Conservation (phyloP, 2,113 vertebrate genomes). For the Pica pica region DNA sequence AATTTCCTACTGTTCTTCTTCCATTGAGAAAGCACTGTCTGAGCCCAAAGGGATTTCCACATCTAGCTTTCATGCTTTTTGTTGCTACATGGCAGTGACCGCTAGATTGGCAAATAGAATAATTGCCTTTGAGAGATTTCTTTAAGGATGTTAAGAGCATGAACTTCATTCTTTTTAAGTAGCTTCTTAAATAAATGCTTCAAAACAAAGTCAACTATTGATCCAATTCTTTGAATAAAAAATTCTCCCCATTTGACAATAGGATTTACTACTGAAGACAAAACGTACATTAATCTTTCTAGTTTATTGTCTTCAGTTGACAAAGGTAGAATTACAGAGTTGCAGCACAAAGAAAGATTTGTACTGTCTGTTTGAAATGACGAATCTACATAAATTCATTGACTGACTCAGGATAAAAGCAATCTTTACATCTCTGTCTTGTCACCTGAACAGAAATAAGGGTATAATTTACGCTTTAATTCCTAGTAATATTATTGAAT, state of each 20-base stretch:
- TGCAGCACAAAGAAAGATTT: slow-evolving; percentile 31
- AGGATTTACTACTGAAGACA: slow-evolving; percentile 56
- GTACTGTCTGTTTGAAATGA: slow-evolving; percentile 32
- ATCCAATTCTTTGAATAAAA: slow-evolving; percentile 60
- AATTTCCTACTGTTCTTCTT: slow-evolving; percentile 51
- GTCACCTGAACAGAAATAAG: slow-evolving; percentile 2
- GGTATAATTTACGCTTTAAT: slow-evolving; percentile 3
- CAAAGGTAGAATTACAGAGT: slow-evolving; percentile 37
- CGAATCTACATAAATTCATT: slow-evolving; percentile 45
- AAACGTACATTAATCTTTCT: slow-evolving; percentile 62
- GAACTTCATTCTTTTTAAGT: slow-evolving; percentile 66
- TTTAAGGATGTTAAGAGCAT: slow-evolving; percentile 65
- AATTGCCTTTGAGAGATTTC: slow-evolving; percentile 68
- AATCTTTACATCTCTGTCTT: slow-evolving; percentile 1
- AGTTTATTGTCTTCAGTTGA: slow-evolving; percentile 58
- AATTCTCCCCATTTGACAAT: slow-evolving; percentile 50
- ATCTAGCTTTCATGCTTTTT: slow-evolving; percentile 63
- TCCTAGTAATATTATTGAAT: background rate
- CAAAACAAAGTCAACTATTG: slow-evolving; percentile 73
- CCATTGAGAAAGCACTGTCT: slow-evolving; percentile 42
- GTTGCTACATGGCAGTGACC: slow-evolving; percentile 41
- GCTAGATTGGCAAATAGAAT: slow-evolving; percentile 57
- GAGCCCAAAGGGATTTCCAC: slow-evolving; percentile 61
- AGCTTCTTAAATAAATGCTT: slow-evolving; percentile 63
- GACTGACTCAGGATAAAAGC: slow-evolving; percentile 48